phyloP scores from a whole-genome alignment of 2,888 invertebrate species.

The Pterostichus madidus region DNA sequence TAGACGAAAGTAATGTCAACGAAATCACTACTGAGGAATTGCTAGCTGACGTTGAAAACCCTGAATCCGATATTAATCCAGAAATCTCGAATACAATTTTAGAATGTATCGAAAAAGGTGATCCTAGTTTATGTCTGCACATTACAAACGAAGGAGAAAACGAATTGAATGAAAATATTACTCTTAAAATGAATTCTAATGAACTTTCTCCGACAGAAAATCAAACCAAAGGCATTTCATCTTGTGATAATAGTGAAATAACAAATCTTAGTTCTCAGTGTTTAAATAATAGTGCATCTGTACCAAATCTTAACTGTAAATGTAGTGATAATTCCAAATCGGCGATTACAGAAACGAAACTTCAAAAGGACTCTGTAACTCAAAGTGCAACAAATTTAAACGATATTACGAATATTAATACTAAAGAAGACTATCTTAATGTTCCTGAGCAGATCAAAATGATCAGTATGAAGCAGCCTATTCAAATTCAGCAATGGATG shows the following conservation, averaged over 20 bases:
- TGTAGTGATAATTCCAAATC: conserved; percentile 40
- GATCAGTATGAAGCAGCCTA: conserved; percentile 51
- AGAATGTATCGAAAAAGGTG: conserved; percentile 60
- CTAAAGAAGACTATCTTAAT: conserved; percentile 29
- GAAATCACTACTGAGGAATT: conserved; percentile 40
- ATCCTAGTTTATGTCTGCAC: conserved; percentile 55
- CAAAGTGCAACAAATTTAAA: conserved; percentile 32
- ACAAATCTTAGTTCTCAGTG: conserved; percentile 28
- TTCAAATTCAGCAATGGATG: conserved; percentile 60
- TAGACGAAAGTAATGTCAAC: conserved; percentile 27
- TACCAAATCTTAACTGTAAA: conserved; percentile 54
- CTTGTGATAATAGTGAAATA: conserved; percentile 48
- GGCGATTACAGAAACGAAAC: background rate
- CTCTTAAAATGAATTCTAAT: background rate
- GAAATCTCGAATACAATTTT: conserved; percentile 51
- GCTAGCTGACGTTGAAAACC: conserved; percentile 21
- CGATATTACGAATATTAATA: conserved; percentile 2
- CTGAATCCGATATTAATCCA: background rate
- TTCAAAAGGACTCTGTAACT: conserved; percentile 29
- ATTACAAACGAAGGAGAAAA: conserved; percentile 10
- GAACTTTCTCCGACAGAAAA: conserved; percentile 6
- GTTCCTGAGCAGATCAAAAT: conserved; percentile 47
- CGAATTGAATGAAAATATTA: background rate
- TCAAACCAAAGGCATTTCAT: conserved; percentile 44
- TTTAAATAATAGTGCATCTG: conserved; percentile 48